Evolutionary conservation across 2,888 invertebrate species (phyloP), one percentile per base, ranked within the genome.

Genomic region (Drosophila pseudotalamancana): DNA sequence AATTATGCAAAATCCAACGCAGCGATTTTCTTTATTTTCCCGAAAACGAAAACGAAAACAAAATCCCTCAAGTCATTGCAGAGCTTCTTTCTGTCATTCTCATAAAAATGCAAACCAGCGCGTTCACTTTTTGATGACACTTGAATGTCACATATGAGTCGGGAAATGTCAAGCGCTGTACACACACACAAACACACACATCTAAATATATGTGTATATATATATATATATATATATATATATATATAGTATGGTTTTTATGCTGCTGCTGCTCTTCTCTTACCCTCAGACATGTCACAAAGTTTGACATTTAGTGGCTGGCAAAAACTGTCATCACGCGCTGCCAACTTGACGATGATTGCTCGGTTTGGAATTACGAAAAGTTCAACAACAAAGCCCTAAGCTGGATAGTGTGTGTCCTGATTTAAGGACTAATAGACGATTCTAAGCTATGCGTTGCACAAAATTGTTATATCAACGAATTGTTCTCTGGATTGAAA

Each of bases 221-320:
- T 19, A 37, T 21, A 32, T 12, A 27, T 16, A 29, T 21, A 14
- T 48, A 12, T 54, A 16, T 25, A 21, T 27, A 19, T 21, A 40
- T 39, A 12, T 40, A 40, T 32, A 23, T 32, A n/a, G n/a, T n/a
- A n/a, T n/a, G n/a, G 43, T 19, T 54, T 64, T 31, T n/a, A 14
- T 37, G 29, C 2, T 45, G 40, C 9, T 76, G 54, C 40, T 53
- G 61, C 34, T 25, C 35, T 37, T 62, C 34, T 27, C 46, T 21
- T 23, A 56, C 48, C 56, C 72, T 72, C 40, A 64, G 67, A 63
- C 68, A 69, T 76, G 76, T 84, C 82, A 71, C 46, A 84, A 87
- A 81, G 78, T 87, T 87, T 87, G 87, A 87, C 83, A 84, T 87
- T 83, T 83, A 84, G 87, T 87, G 85, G 83, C 79, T 87, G 82